Conservation (phyloP, 2,113 vertebrate genomes). For the Etheostoma spectabile region DNA sequence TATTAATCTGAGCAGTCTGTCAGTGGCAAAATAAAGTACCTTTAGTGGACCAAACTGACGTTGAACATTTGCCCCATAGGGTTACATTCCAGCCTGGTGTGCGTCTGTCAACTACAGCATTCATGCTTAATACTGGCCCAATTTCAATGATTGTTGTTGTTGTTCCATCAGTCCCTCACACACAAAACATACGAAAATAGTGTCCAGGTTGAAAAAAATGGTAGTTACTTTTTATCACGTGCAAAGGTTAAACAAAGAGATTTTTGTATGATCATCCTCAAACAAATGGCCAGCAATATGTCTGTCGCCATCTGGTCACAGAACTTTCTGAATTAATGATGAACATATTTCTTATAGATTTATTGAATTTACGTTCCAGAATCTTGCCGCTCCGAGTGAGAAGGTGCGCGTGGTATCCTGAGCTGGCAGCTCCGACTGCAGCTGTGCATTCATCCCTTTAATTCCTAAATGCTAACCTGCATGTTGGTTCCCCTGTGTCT, state of each 20-base stretch:
- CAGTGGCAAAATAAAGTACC: too few species aligned
- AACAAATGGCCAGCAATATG: background rate
- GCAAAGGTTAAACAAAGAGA: background rate
- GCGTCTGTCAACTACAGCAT: too few species aligned
- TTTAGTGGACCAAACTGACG: too few species aligned
- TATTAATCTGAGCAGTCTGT: too few species aligned
- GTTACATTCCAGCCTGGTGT: too few species aligned
- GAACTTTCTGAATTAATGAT: background rate
- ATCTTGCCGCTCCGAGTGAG: background rate
- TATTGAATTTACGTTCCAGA: background rate
- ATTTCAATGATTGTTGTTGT: too few species aligned
- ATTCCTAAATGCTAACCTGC: slow-evolving; percentile 11
- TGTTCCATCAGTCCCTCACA: too few species aligned
- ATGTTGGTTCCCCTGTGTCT: slow-evolving; percentile 19
- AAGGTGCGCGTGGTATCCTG: background rate
- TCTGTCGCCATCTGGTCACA: slow-evolving; percentile 5
- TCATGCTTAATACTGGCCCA: too few species aligned
- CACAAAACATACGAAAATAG: too few species aligned
- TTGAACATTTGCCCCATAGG: too few species aligned
- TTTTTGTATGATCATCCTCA: background rate
- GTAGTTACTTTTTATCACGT: too few species aligned
- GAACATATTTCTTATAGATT: slow-evolving; percentile 3
- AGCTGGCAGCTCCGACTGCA: slow-evolving; percentile 32
- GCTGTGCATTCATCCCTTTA: slow-evolving; percentile 32
- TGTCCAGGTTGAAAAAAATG: too few species aligned